phyloP scores from a whole-genome alignment of 2,113 vertebrate species.

The Cepphus grylle region DNA sequence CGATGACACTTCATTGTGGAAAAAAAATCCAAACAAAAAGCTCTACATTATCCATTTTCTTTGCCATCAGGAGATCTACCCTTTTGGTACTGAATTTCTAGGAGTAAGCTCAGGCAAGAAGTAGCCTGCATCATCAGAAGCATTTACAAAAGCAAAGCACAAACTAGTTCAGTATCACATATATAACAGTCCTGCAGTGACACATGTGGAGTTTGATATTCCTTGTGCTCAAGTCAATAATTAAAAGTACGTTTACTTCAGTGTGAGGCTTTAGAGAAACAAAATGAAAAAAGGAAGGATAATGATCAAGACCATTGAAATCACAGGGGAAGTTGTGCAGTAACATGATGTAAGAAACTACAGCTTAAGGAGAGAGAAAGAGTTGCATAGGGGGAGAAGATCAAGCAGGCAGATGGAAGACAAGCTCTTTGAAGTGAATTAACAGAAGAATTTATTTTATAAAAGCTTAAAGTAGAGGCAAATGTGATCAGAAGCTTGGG shows the following conservation, averaged over 20 bases:
- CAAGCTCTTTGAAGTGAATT: not conserved
- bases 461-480: not conserved
- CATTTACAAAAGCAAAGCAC: slow-evolving; percentile 7
- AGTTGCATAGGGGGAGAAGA: not conserved
- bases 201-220: not conserved
- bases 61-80: not conserved
- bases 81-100: not conserved
- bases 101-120: not conserved
- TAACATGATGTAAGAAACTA: not conserved
- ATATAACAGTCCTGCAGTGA: not conserved
- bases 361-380: not conserved
- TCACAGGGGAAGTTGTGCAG: not conserved
- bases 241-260: not conserved
- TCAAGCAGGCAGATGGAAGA: not conserved
- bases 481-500: not conserved
- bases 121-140: not conserved
- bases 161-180: not conserved
- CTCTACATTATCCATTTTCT: not conserved
- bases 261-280: not conserved
- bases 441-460: not conserved
- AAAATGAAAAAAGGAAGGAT: not conserved
- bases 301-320: not conserved
- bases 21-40: not conserved
- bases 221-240: not conserved
- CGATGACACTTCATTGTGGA: not conserved